phyloP scores from a whole-genome alignment of 2,797 vertebrate genomes.

The Tragelaphus eurycerus region DNA sequence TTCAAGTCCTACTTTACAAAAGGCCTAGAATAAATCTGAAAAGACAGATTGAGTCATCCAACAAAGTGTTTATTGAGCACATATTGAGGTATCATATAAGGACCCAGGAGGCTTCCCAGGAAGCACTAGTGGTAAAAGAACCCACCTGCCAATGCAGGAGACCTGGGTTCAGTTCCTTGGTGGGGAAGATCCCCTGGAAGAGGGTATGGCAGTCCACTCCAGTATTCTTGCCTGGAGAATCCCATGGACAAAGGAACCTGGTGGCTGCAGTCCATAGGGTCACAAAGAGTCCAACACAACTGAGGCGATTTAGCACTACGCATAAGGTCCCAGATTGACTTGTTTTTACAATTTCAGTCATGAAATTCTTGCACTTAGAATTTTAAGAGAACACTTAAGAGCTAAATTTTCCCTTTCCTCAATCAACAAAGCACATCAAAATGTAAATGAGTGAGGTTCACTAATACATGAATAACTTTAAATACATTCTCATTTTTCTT shows the following conservation, averaged over 20 bases:
- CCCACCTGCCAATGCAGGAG: not conserved
- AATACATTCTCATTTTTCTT: slow-evolving; percentile 12
- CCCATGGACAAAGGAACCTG: not conserved
- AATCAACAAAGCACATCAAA: slow-evolving; percentile 17
- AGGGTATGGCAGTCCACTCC: not conserved
- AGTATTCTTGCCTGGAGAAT: not conserved
- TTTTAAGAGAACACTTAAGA: not conserved
- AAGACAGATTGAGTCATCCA: not conserved
- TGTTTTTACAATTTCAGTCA: not conserved
- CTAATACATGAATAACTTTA: not conserved
- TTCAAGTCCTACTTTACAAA: slow-evolving; percentile 25
- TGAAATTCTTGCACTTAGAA: slow-evolving; percentile 5
- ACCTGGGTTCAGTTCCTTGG: not conserved
- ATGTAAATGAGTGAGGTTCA: not conserved
- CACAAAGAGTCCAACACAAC: not conserved
- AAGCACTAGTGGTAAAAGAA: not conserved
- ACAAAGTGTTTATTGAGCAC: slow-evolving; percentile 24
- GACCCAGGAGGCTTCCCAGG: not conserved
- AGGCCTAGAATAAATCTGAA: not conserved
- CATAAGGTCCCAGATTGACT: not conserved
- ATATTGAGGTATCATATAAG: not conserved
- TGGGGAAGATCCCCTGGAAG: not conserved
- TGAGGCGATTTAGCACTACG: not conserved
- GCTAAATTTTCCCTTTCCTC: slow-evolving; percentile 1
- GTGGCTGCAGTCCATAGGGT: not conserved